Evolutionary conservation across 2,113 vertebrate genomes (phyloP), one percentile per base, ranked within the genome.

Genomic region (Cryptotis parvus): DNA sequence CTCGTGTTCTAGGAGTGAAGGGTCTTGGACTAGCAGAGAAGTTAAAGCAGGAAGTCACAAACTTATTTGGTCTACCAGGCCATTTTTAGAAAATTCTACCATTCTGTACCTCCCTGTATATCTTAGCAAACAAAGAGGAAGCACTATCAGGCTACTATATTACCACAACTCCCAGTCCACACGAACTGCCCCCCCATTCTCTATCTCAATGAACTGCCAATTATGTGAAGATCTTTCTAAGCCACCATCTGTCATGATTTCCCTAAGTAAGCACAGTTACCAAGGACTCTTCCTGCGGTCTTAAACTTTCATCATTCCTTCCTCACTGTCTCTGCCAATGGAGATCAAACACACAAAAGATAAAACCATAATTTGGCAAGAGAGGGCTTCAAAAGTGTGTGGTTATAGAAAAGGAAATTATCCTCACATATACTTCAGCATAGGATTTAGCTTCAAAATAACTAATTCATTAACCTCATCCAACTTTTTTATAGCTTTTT

Each of bases 391-490:
- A 88, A 83, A 58, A 86, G 43, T 16, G 72, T 91, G 27, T 69
- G 15, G n/a, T 76, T 90, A 58, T 15, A 66, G 20, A 49, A 68
- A 87, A 91, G 78, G 22, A 87, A 84, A 37, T 74, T 12, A 16
- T 75, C 72, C 77, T 88, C n/a, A 35, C 45, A 49, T 82, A 41
- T 35, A 43, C n/a, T 77, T 77, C 55, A 86, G 20, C 55, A 90
- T 84, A 80, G 74, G 61, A 92, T 79, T 91, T 93, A 93, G 69
- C 61, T 66, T 87, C 35, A 87, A 74, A 88, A 90, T 75, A 77
- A 84, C 58, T 63, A 22, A 61, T 49, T 84, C 73, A 89, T 85
- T 93, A 87, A 84, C 6, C n/a, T 84, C 39, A 31, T 90, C 82
- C 94, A 94, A 90, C 10, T 22, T 80, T 90, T 92, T 77, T 63